phyloP scores from a whole-genome alignment of 2,888 invertebrate genomes.

The Shargacucullia verbasci region DNA sequence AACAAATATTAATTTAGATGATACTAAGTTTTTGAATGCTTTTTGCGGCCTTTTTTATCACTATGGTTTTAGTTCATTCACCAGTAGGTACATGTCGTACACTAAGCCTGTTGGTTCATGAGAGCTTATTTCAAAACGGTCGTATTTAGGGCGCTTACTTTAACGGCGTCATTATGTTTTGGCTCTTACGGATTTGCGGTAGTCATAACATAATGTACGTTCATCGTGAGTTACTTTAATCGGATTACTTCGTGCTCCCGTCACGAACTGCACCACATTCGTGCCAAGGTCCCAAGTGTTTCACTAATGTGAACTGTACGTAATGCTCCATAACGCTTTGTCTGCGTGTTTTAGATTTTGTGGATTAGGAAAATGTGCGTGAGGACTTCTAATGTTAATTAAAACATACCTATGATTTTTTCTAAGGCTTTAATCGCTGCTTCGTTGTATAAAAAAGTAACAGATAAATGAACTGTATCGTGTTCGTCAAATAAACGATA shows the following conservation, averaged over 20 bases:
- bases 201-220: slow-evolving; percentile 44
- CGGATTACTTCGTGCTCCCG: slow-evolving; percentile 69
- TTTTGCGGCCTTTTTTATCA: no score
- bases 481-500: slow-evolving; percentile 23
- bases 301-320: slow-evolving; percentile 72
- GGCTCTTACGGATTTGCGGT: slow-evolving; percentile 45
- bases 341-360: slow-evolving; percentile 13
- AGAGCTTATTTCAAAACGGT: slow-evolving; percentile 15
- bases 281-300: slow-evolving; percentile 76
- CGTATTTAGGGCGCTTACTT: slow-evolving; percentile 29
- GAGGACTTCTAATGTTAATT: slow-evolving; percentile 7
- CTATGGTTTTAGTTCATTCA: background rate
- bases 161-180: slow-evolving; percentile 31
- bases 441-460: slow-evolving; percentile 5
- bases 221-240: slow-evolving; percentile 60
- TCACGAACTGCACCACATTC: slow-evolving; percentile 71
- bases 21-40: no score
- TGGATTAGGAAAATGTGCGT: slow-evolving; percentile 23
- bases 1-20: no score
- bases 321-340: slow-evolving; percentile 49
- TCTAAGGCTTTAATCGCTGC: background rate
- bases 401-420: slow-evolving; percentile 2
- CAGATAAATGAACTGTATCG: slow-evolving; percentile 14
- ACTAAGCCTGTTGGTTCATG: slow-evolving; percentile 12
- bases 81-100: background rate